Evolutionary conservation across 1,140 invertebrate species (phyloP).

Genomic region (Cataglyphis hispanica): DNA sequence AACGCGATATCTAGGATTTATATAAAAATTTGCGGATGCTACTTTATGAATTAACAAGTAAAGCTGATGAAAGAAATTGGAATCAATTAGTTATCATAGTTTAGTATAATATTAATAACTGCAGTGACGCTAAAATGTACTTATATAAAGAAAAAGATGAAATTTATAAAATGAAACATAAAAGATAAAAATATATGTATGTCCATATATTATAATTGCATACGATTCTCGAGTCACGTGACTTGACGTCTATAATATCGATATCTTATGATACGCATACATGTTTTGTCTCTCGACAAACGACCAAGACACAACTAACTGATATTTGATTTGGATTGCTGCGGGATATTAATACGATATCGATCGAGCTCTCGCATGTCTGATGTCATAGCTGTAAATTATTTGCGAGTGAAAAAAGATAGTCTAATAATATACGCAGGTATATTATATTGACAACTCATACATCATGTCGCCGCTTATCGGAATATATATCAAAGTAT

Average conservation of each 20-base stretch:
- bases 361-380: constrained; percentile 56
- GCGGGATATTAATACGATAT: constrained; percentile 49
- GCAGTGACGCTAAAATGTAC: too few species aligned
- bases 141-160: too few species aligned
- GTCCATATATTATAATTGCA: not conserved
- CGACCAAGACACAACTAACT: constrained; percentile 65
- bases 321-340: constrained; percentile 60
- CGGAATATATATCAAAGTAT: not conserved
- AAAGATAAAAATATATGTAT: not conserved
- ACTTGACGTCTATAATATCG: constrained; percentile 2
- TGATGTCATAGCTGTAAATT: not conserved
- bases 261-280: constrained; percentile 36
- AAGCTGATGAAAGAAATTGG: not conserved
- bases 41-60: not conserved
- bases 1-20: not conserved
- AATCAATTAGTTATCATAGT: not conserved
- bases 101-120: too few species aligned
- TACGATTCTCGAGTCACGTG: not conserved
- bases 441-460: too few species aligned
- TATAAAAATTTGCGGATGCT: not conserved
- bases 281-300: constrained; percentile 68
- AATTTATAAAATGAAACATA: not conserved
- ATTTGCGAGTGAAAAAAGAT: not conserved
- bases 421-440: too few species aligned
- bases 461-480: not conserved